Percentiles rank a stretch among this genome's conserved stretches.
phyloP scores from a whole-genome alignment of 2,888 invertebrate species.

The Mactromeris polynyma region DNA sequence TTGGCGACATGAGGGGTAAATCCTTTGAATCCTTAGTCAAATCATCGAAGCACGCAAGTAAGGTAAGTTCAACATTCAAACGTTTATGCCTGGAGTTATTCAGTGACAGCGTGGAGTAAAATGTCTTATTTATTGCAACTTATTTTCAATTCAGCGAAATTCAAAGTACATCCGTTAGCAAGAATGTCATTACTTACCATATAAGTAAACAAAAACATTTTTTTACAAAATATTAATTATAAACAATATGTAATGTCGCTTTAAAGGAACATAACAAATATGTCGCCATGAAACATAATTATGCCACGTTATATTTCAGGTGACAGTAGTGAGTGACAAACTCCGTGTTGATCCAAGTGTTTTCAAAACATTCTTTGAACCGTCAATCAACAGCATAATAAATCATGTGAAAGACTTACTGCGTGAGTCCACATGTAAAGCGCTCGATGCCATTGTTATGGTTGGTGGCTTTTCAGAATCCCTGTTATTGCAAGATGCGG shows the following conservation, averaged over 20 bases:
- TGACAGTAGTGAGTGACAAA: constrained; percentile 38
- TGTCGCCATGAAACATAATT: background rate
- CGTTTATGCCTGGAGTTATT: too few relatives aligned
- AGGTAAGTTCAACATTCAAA: background rate
- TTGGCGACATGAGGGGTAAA: background rate
- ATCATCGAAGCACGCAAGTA: background rate
- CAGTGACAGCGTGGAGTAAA: too few relatives aligned
- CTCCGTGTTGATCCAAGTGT: constrained; percentile 35
- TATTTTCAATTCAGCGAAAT: background rate
- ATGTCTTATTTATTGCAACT: background rate
- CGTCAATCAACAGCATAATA: constrained; percentile 38
- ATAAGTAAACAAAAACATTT: too few relatives aligned
- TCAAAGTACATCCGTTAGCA: too few relatives aligned
- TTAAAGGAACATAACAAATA: too few relatives aligned
- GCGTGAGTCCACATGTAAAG: constrained; percentile 20
- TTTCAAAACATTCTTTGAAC: constrained; percentile 36
- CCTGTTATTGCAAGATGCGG: constrained; percentile 36
- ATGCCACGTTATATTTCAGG: constrained; percentile 18
- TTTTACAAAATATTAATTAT: too few relatives aligned
- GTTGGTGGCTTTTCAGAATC: constrained; percentile 58
- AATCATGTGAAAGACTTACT: constrained; percentile 40
- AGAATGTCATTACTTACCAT: too few relatives aligned
- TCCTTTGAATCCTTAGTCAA: background rate
- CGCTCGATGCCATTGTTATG: constrained; percentile 44
- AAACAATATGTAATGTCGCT: too few relatives aligned